Conservation (phyloP, 1,140 invertebrate species). For the Nylanderia fulva region DNA sequence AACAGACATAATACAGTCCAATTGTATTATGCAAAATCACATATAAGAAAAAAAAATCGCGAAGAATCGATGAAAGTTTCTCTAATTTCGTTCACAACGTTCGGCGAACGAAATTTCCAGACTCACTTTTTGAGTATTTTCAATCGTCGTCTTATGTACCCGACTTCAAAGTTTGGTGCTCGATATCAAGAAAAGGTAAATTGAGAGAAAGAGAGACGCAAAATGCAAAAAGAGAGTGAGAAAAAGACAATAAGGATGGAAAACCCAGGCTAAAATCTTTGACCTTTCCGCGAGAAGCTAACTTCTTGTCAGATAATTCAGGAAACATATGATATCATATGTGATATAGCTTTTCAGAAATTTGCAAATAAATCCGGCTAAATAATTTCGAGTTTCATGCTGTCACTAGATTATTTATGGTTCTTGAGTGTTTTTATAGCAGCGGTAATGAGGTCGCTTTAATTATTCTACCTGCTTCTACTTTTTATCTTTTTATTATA, state of each 20-base stretch:
- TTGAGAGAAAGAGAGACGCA: background rate
- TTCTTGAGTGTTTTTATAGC: background rate
- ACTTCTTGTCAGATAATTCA: background rate
- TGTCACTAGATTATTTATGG: slow-evolving; percentile 2
- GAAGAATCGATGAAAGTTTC: background rate
- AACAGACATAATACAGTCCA: background rate
- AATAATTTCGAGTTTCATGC: slow-evolving; percentile 1
- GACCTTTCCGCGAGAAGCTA: slow-evolving; percentile 23
- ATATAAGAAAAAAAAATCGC: background rate
- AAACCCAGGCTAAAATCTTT: slow-evolving; percentile 21
- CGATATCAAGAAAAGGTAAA: slow-evolving; percentile 20
- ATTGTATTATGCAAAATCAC: slow-evolving; percentile 17
- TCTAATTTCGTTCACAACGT: background rate
- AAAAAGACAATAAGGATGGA: background rate
- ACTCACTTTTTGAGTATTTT: background rate
- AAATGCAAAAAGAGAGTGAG: background rate
- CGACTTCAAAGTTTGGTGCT: slow-evolving; percentile 13
- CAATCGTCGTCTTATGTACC: background rate
- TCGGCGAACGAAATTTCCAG: background rate
- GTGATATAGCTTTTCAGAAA: background rate
- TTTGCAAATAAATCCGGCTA: background rate
- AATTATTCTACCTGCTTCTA: slow-evolving; percentile 17
- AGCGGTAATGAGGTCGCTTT: slow-evolving; percentile 1
- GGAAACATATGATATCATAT: background rate
- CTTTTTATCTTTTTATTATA: too few relatives aligned